Conservation (phyloP, 1,140 invertebrate genomes). For the Macrocentrus cingulum region DNA sequence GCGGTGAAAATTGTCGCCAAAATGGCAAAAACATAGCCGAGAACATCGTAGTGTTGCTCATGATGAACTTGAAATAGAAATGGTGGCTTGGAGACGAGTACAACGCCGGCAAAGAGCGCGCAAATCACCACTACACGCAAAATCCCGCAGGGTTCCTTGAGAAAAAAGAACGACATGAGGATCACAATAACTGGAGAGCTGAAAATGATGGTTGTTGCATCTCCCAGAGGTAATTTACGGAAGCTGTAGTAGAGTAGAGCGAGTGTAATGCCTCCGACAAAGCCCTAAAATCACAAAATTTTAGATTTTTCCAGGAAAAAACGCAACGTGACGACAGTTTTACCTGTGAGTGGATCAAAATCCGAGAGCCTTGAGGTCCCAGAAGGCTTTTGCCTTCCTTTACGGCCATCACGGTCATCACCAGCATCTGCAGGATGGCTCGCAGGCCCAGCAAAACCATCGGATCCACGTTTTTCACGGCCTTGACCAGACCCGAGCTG, state of each 20-base stretch:
- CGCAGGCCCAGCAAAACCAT: slow-evolving; percentile 58
- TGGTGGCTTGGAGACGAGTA: slow-evolving; percentile 60
- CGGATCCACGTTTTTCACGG: slow-evolving; percentile 54
- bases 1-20: slow-evolving; percentile 59
- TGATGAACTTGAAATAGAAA: slow-evolving; percentile 58
- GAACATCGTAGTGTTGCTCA: slow-evolving; percentile 48
- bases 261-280: slow-evolving; percentile 59
- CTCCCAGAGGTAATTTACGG: slow-evolving; percentile 60
- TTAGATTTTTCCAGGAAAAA: not conserved
- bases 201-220: slow-evolving; percentile 65
- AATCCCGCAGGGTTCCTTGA: slow-evolving; percentile 62
- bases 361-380: slow-evolving; percentile 52
- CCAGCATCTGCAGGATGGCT: slow-evolving; percentile 52
- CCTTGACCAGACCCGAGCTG: slow-evolving; percentile 58
- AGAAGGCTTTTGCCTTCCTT: slow-evolving; percentile 45
- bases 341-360: slow-evolving; percentile 57
- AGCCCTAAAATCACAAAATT: slow-evolving; percentile 45
- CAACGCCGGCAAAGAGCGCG: slow-evolving; percentile 57
- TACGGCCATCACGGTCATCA: slow-evolving; percentile 48
- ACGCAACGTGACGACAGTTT: slow-evolving; percentile 21
- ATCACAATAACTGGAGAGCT: slow-evolving; percentile 64
- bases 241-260: slow-evolving; percentile 61
- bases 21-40: slow-evolving; percentile 58
- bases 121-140: slow-evolving; percentile 59
- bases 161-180: slow-evolving; percentile 59